Evolutionary conservation across 2,888 invertebrate species (phyloP).

Genomic region (Macrosiphum euphorbiae): DNA sequence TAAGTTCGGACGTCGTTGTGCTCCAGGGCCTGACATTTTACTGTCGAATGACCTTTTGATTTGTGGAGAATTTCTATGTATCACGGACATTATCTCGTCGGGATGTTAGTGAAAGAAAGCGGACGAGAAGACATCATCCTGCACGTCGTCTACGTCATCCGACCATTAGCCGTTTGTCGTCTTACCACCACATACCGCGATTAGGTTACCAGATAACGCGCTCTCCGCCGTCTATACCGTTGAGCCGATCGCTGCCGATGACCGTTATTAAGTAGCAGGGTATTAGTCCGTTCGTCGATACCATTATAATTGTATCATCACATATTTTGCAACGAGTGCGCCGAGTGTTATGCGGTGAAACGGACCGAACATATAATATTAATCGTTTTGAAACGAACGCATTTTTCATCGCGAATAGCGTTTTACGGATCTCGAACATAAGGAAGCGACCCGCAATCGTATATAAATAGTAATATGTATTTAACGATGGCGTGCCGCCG

Average conservation of each 20-base stretch:
- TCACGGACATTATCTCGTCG: not conserved
- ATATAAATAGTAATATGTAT: not conserved
- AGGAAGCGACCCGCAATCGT: not conserved
- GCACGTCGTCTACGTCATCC: not conserved
- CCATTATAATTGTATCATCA: not conserved
- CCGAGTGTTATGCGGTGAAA: not conserved
- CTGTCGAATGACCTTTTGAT: not conserved
- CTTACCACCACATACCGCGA: not conserved
- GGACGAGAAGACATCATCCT: not conserved
- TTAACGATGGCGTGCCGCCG: not conserved
- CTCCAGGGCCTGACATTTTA: not conserved
- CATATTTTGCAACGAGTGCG: not conserved
- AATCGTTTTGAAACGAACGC: not conserved
- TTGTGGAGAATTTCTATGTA: not conserved
- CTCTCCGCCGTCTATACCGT: not conserved
- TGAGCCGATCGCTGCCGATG: not conserved
- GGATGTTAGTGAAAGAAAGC: not conserved
- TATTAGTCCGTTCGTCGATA: not conserved
- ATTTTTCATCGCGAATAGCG: conserved; percentile 1
- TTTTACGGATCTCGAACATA: not conserved
- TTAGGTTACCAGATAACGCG: not conserved
- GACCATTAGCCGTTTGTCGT: not conserved
- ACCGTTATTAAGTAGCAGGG: not conserved
- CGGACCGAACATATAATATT: not conserved
- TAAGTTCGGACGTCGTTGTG: no score